Base-by-base conservation (phyloP, 2,888 invertebrate genomes). In the Euproctis similis region DNA sequence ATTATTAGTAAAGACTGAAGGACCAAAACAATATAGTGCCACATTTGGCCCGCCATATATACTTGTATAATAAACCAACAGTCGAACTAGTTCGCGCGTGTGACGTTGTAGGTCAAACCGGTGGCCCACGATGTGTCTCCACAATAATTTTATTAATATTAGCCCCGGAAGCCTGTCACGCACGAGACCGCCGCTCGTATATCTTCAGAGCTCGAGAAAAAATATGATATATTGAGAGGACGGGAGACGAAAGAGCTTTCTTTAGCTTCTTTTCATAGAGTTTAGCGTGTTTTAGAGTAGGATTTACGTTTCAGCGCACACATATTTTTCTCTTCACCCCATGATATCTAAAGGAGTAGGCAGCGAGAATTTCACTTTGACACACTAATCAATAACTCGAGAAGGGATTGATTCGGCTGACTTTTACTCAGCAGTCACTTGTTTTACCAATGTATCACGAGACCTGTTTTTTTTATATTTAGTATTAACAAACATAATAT, bases 111-210 rank as follows among this genome's bases (percentile, higher is more conserved):
- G 75, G 77, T 75, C 74, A 69, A 65, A 54, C 53, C 36, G 28
- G 40, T 23, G 40, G 47, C 47, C 46, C 30, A 46, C 59, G 67
- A 76, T 75, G 78, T 77, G 81, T 78, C 76, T 63, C 66, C 67
- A 80, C 78, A 80, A 78, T 82, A 81, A 82, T 82, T 82, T 82
- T 82, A 84, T 84, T 82, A 82, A 84, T 81, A 84, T 80, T 75
- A 71, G 74, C 73, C 76, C 67, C 69, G 57, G 66, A 77, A 76
- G 76, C 65, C 71, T 75, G 82, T 81, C 82, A 84, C 80, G 78
- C 73, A 64, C 81, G 75, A 59, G 65, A 69, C 78, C 73, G 53
- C 64, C 60, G 73, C 69, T 70, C 81, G 62, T 81, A 76, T 78
- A 78, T 82, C 80, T 75, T 65, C 58, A 55, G 57, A 58, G 57